A percentile compares a stretch with the other conserved stretches of the same genome.
These are phyloP conservation scores for Mylabris phalerata DNA, from an alignment of 1,140 invertebrate genomes.

Conservation along the genomic window DNA sequence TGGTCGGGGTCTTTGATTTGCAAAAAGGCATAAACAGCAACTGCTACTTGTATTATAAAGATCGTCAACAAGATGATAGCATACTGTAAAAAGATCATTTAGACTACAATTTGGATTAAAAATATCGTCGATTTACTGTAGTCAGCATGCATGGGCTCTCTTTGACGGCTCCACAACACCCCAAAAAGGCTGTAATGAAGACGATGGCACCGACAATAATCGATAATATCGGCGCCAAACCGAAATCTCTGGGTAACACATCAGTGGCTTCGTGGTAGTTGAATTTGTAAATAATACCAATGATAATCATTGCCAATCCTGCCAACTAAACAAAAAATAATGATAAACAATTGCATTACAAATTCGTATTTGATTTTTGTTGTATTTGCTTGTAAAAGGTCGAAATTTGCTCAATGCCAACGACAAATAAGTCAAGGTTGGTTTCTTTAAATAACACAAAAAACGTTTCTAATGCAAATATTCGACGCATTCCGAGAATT, in stretches of 20 bases:
- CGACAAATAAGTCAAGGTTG: too few species aligned
- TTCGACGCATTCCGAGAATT: too few species aligned
- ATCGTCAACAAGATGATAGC: conserved; percentile 45
- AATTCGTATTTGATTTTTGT: too few species aligned
- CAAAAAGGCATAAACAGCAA: conserved; percentile 43
- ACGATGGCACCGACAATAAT: conserved; percentile 73
- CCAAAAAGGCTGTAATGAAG: conserved; percentile 76
- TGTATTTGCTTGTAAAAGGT: too few species aligned
- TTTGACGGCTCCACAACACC: conserved; percentile 78
- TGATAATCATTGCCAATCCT: conserved; percentile 33
- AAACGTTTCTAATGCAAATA: too few species aligned
- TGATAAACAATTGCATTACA: background rate
- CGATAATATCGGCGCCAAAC: conserved; percentile 62
- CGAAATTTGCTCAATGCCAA: too few species aligned
- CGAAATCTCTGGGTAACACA: conserved; percentile 28
- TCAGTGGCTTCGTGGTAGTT: conserved; percentile 29
- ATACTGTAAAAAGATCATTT: conserved; percentile 39
- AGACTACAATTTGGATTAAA: background rate
- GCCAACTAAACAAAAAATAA: conserved; percentile 35
- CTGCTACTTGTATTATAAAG: conserved; percentile 48
- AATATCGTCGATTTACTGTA: conserved; percentile 48
- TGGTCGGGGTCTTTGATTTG: conserved; percentile 32
- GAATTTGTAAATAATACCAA: conserved; percentile 37
- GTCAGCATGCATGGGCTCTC: conserved; percentile 78
- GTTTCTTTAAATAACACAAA: too few species aligned